Evolutionary conservation across 2,888 invertebrate genomes (phyloP).

Genomic region (Eupithecia subfuscata): DNA sequence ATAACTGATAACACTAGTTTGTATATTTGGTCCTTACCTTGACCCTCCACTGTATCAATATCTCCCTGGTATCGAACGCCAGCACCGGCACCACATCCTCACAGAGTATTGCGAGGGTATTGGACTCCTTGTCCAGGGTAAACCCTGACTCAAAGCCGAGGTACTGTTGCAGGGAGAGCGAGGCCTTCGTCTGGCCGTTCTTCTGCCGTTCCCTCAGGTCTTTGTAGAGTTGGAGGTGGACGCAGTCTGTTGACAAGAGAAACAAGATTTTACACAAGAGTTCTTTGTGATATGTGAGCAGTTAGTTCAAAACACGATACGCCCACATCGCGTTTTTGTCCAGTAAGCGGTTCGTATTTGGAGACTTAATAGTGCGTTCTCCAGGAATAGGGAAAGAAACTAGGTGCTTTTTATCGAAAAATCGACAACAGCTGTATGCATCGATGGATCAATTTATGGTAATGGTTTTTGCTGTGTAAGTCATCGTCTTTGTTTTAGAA

Average conservation of each 20-base stretch:
- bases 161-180: conserved; percentile 93
- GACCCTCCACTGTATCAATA: conserved; percentile 93
- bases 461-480: neutral
- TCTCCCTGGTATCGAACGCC: conserved; percentile 94
- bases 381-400: too few species aligned
- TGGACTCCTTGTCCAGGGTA: conserved; percentile 94
- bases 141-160: conserved; percentile 94
- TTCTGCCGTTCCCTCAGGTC: conserved; percentile 94
- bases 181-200: conserved; percentile 94
- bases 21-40: conserved; percentile 57
- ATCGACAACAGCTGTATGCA: too few species aligned
- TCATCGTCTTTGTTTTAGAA: neutral
- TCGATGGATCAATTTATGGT: neutral
- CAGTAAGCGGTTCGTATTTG: too few species aligned
- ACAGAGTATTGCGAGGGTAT: conserved; percentile 94
- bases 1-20: too few species aligned
- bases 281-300: neutral
- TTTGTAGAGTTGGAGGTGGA: conserved; percentile 94
- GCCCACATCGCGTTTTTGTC: too few species aligned
- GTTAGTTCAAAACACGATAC: too few species aligned
- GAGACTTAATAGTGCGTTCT: too few species aligned
- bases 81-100: conserved; percentile 93
- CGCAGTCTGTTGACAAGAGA: conserved; percentile 88
- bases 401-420: too few species aligned
- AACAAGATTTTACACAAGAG: conserved; percentile 11